phyloP scores from a whole-genome alignment of 1,140 invertebrate genomes.

The Atopsyche davidsoni region DNA sequence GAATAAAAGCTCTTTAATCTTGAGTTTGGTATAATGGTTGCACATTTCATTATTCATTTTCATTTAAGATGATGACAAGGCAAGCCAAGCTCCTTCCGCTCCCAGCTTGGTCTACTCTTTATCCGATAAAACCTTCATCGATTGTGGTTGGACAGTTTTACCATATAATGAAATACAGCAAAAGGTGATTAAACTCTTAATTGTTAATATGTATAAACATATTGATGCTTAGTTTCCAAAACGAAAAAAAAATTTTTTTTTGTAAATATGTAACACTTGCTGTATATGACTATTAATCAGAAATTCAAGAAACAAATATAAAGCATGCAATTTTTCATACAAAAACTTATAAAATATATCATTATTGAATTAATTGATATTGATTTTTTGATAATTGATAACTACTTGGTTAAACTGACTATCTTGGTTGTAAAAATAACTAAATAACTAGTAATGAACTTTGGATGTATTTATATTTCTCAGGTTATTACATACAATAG shows the following conservation, averaged over 20 bases:
- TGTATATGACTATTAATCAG: not conserved
- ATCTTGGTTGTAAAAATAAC: not conserved
- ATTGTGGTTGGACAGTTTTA: slow-evolving; percentile 12
- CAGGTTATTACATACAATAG: slow-evolving; percentile 11
- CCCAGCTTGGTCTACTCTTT: slow-evolving; percentile 7
- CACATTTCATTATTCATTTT: slow-evolving; percentile 1
- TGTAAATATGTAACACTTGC: not conserved
- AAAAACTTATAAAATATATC: not conserved
- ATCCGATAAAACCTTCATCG: slow-evolving; percentile 10
- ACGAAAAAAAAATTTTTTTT: not conserved
- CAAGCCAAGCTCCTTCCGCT: not conserved
- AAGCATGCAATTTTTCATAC: not conserved
- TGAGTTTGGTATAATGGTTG: not conserved
- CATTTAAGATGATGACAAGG: not conserved
- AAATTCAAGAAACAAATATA: not conserved
- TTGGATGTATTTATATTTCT: slow-evolving; percentile 6
- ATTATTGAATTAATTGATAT: too few species aligned
- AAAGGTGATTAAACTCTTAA: slow-evolving; percentile 9
- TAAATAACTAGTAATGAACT: not conserved
- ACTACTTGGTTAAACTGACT: too few species aligned
- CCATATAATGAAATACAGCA: slow-evolving; percentile 13
- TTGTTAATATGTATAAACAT: not conserved
- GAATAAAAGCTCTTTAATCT: not conserved
- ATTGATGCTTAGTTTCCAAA: not conserved
- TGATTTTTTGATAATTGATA: too few species aligned